Conservation (phyloP, 2,888 invertebrate species). For the Drosophila conformis region DNA sequence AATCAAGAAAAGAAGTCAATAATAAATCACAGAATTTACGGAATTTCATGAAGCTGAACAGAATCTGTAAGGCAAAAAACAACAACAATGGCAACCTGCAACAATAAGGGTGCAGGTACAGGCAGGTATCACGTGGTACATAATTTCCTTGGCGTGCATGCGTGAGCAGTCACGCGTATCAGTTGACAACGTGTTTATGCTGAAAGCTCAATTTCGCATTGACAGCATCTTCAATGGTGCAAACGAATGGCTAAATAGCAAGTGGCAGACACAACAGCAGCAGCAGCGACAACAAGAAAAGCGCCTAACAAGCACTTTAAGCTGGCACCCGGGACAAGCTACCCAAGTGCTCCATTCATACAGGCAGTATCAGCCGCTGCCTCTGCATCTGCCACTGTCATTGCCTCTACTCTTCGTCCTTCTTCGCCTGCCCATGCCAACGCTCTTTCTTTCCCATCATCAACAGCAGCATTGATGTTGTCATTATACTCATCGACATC, state of each 20-base stretch:
- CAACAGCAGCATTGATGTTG: conserved; percentile 73
- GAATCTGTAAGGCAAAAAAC: conserved; percentile 38
- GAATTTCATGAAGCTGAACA: conserved; percentile 39
- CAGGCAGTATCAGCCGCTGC: conserved; percentile 13
- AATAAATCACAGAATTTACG: conserved; percentile 59
- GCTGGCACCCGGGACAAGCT: conserved; percentile 54
- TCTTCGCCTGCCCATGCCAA: conserved; percentile 4
- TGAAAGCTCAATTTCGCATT: conserved; percentile 76
- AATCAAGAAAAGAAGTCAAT: conserved; percentile 33
- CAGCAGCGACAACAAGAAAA: conserved; percentile 50
- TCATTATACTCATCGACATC: conserved; percentile 80
- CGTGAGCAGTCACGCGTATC: conserved; percentile 73
- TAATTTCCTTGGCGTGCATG: conserved; percentile 20
- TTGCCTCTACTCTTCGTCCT: not conserved
- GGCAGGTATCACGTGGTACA: not conserved
- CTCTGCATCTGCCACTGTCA: not conserved
- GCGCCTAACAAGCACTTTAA: conserved; percentile 78
- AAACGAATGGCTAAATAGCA: conserved; percentile 54
- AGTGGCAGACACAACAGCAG: conserved; percentile 28
- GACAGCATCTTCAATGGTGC: conserved; percentile 71
- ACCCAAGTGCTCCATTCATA: conserved; percentile 51
- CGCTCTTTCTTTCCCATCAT: conserved; percentile 51
- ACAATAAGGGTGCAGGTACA: conserved; percentile 1
- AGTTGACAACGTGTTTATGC: conserved; percentile 78
- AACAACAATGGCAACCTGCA: not conserved